Conservation (phyloP, 1,140 invertebrate species). For the Cyclina sinensis region DNA sequence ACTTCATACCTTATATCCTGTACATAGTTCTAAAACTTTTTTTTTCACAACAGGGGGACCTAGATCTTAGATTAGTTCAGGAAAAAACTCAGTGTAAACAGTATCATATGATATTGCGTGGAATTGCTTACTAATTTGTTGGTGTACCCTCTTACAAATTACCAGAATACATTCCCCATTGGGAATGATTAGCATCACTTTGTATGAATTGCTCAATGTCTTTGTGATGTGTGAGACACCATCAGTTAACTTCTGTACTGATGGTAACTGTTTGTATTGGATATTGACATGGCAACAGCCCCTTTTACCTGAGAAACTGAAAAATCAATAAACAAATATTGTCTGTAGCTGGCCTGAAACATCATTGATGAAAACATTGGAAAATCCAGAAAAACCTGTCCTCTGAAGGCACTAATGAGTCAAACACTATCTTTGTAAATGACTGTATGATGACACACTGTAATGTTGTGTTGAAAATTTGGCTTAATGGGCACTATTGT, state of each 20-base stretch:
- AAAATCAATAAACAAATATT: not conserved
- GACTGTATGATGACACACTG: too few relatives aligned
- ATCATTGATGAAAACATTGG: not conserved
- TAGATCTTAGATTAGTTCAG: too few relatives aligned
- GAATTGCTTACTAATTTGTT: not conserved
- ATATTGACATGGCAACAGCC: slow-evolving; percentile 55
- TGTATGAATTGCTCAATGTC: slow-evolving; percentile 43
- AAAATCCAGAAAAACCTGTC: not conserved
- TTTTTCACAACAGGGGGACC: too few relatives aligned
- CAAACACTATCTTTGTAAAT: slow-evolving; percentile 8
- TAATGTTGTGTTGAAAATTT: too few relatives aligned
- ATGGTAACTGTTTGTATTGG: slow-evolving; percentile 56
- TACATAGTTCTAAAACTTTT: too few relatives aligned
- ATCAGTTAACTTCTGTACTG: not conserved
- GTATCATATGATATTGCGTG: too few relatives aligned
- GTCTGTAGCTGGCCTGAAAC: not conserved
- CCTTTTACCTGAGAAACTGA: not conserved
- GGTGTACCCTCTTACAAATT: not conserved
- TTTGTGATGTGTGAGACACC: not conserved
- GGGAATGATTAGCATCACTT: not conserved
- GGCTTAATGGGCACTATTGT: too few relatives aligned
- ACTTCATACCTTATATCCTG: too few relatives aligned
- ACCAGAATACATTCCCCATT: not conserved
- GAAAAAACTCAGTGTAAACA: too few relatives aligned
- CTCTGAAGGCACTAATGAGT: slow-evolving; percentile 11